phyloP scores from a whole-genome alignment of 2,888 invertebrate species.

The Notodonta dromedarius region DNA sequence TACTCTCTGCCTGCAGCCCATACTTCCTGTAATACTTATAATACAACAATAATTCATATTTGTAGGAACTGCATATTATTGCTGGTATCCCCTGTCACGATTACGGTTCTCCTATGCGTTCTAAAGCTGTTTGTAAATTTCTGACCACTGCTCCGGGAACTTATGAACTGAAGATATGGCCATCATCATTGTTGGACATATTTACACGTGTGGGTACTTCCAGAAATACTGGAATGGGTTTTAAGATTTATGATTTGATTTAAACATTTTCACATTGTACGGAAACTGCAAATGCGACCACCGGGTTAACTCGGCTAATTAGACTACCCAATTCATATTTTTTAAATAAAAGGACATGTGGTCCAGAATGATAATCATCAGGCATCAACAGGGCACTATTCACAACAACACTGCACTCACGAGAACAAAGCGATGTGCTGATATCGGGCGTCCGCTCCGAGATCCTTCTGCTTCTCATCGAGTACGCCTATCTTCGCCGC shows the following conservation, averaged over 20 bases:
- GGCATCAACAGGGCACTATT: constrained; percentile 87
- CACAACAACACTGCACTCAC: constrained; percentile 90
- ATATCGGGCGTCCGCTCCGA: constrained; percentile 91
- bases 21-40: constrained; percentile 89
- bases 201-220: too few relatives aligned
- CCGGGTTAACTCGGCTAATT: too few relatives aligned
- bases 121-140: neutral
- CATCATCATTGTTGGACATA: too few relatives aligned
- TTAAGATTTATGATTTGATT: too few relatives aligned
- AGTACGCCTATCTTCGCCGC: constrained; percentile 93
- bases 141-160: neutral
- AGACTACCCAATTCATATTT: too few relatives aligned
- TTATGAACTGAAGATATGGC: too few relatives aligned
- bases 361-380: neutral
- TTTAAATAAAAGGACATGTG: neutral
- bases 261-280: too few relatives aligned
- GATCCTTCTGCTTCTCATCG: constrained; percentile 90
- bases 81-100: too few relatives aligned
- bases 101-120: neutral
- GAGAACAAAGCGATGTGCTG: constrained; percentile 87
- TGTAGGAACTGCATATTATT: too few relatives aligned
- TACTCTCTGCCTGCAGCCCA: constrained; percentile 94
- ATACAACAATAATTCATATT: neutral
- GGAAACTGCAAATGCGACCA: too few relatives aligned
- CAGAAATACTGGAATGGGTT: too few relatives aligned